These are phyloP conservation scores for Flexamia atlantica DNA, from an alignment of 2,888 invertebrate genomes.

Conservation along the genomic window DNA sequence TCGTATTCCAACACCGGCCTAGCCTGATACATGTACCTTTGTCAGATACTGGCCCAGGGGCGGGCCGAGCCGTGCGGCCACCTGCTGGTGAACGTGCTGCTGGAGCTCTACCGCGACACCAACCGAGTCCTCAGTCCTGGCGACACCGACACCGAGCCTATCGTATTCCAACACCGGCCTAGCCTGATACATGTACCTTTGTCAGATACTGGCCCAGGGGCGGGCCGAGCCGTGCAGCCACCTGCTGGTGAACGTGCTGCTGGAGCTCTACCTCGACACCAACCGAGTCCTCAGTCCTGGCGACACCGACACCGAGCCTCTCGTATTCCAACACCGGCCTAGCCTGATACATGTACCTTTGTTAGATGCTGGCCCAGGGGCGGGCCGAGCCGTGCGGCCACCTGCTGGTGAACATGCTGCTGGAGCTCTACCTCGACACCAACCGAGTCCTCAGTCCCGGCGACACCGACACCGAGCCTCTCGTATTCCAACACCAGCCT, in stretches of 20 bases:
- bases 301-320: conserved; percentile 75
- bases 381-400: conserved; percentile 84
- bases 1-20: conserved; percentile 72
- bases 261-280: conserved; percentile 78
- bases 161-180: conserved; percentile 73
- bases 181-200: too few species aligned
- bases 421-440: conserved; percentile 78
- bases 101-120: conserved; percentile 78
- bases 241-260: conserved; percentile 83
- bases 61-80: conserved; percentile 84
- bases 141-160: conserved; percentile 74
- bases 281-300: conserved; percentile 72
- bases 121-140: conserved; percentile 72
- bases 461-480: conserved; percentile 75
- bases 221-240: conserved; percentile 79
- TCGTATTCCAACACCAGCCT: conserved; percentile 74
- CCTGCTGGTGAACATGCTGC: conserved; percentile 83
- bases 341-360: too few species aligned
- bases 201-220: conserved; percentile 80
- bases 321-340: conserved; percentile 74
- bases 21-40: conserved; percentile 74
- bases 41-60: conserved; percentile 80
- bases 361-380: conserved; percentile 80
- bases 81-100: conserved; percentile 83
- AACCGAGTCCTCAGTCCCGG: conserved; percentile 72